phyloP scores from a whole-genome alignment of 2,113 vertebrate genomes.

The Thamnaconus septentrionalis region DNA sequence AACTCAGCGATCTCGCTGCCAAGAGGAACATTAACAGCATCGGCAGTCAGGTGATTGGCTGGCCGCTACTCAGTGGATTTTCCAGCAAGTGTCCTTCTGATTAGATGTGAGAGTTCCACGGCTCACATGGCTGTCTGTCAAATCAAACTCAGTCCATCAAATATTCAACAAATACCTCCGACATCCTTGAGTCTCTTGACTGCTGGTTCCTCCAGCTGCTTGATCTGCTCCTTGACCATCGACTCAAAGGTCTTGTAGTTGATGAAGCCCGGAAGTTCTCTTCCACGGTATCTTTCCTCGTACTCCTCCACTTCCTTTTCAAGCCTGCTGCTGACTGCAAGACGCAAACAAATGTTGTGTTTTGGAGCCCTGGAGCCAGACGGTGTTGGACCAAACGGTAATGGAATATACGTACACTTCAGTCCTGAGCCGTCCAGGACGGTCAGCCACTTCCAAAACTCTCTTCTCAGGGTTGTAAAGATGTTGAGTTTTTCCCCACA shows the following conservation, averaged over 20 bases:
- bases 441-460: slow-evolving; percentile 70
- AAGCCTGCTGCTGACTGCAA: slow-evolving; percentile 65
- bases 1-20: too few species aligned
- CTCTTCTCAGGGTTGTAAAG: slow-evolving; percentile 71
- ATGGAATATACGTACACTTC: slow-evolving; percentile 66
- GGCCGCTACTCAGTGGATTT: too few species aligned
- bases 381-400: background rate
- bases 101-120: too few species aligned
- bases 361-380: background rate
- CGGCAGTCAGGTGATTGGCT: too few species aligned
- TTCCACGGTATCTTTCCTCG: slow-evolving; percentile 78
- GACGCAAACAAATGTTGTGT: slow-evolving; percentile 9
- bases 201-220: slow-evolving; percentile 79
- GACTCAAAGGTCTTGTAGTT: slow-evolving; percentile 85
- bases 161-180: slow-evolving; percentile 34
- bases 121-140: background rate
- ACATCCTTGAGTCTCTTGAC: slow-evolving; percentile 66
- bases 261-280: slow-evolving; percentile 84
- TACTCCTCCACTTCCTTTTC: slow-evolving; percentile 56
- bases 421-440: slow-evolving; percentile 15
- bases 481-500: slow-evolving; percentile 55
- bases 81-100: too few species aligned
- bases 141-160: background rate
- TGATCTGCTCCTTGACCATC: slow-evolving; percentile 79
- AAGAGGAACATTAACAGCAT: too few species aligned